Base-by-base conservation (phyloP, 2,888 invertebrate genomes). In the Oligia strigilis region DNA sequence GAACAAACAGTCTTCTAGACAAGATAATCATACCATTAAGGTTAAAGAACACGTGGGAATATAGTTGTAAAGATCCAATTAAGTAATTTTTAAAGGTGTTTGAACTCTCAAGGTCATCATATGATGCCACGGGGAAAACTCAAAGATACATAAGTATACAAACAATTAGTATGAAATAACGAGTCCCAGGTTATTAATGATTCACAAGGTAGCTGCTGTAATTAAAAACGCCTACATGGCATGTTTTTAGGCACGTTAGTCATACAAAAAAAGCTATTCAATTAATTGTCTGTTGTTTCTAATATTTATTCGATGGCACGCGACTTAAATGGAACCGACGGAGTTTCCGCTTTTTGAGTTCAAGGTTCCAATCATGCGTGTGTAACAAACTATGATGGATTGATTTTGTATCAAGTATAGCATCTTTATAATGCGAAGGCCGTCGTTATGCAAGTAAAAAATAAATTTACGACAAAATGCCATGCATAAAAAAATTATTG, bases 151-250 rank as follows among this genome's bases (percentile, higher is more conserved):
- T 62, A 69, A 29, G 29, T 29, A 62, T 77, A 71, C 36, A 64
- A 3, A 40, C 71, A 76, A 85, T 78, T 78, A 77, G 65, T 74
- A 75, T 77, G 36, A 78, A 52, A 78, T 80, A 82, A 77, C 19
- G 11, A 71, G 13, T 74, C 52, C 70, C 46, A 66, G 77, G 40
- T 49, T 62, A 77, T 75, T 69, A 82, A 78, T 86, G 66, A 77
- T 71, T 75, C 55, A 76, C 11, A 72, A 81, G 88, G 75, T 80
- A 80, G 66, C 36, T 69, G 43, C 43, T 78, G 36, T 77, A 81
- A 86, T 86, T 84, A 88, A 81, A 81, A 81, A 67, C 84, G 55
- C 89, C 88, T 78, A 89, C 88, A 69, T 62, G 11, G 14, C 64
- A 60, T 60, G 72, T 77, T 84, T 87, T 88, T 74, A 52, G 81